Conservation (phyloP, 2,888 invertebrate species). For the Tipula confusa region DNA sequence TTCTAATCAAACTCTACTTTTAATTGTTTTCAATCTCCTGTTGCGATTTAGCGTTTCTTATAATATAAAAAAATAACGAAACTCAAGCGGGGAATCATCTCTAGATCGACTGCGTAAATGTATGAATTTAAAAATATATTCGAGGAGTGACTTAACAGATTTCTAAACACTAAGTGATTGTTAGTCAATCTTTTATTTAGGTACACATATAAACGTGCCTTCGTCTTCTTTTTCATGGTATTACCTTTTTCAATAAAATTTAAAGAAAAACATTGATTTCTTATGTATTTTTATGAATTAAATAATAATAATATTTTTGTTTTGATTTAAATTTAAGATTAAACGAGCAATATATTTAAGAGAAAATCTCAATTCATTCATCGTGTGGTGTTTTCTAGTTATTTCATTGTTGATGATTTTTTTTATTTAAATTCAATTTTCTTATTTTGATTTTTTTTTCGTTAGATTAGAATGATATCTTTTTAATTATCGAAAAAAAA, state of each 20-base stretch:
- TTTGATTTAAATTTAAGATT: background rate
- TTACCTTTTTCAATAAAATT: background rate
- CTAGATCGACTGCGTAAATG: background rate
- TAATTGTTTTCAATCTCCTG: constrained; percentile 12
- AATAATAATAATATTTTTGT: constrained; percentile 20
- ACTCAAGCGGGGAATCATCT: constrained; percentile 34
- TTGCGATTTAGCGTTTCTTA: background rate
- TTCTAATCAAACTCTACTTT: background rate
- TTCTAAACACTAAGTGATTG: constrained; percentile 36
- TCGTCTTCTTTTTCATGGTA: background rate
- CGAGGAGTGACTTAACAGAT: constrained; percentile 37
- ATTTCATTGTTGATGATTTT: constrained; percentile 27
- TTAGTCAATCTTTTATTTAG: background rate
- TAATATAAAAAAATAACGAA: background rate
- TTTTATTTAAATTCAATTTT: constrained; percentile 21
- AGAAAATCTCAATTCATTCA: constrained; percentile 20
- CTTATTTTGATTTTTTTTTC: constrained; percentile 21
- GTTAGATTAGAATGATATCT: background rate
- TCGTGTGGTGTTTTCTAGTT: constrained; percentile 12
- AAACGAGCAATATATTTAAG: background rate
- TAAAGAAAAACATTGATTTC: constrained; percentile 8
- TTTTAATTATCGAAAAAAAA: background rate
- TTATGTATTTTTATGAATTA: constrained; percentile 28
- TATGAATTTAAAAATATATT: background rate
- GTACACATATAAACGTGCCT: background rate